phyloP scores from a whole-genome alignment of 2,113 vertebrate species.

The Ariopsis seemanni region DNA sequence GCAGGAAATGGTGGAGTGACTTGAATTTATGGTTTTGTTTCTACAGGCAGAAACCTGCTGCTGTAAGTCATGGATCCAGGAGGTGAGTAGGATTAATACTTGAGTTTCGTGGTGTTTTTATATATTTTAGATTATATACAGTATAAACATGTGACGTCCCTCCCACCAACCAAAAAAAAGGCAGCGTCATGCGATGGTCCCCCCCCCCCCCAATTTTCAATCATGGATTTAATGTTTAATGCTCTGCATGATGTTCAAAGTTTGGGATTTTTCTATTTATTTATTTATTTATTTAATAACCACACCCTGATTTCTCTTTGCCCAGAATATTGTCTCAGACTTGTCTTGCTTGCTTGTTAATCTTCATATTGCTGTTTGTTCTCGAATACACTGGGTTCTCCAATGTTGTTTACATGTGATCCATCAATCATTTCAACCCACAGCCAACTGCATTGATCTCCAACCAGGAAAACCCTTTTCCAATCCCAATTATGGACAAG shows the following conservation, averaged over 20 bases:
- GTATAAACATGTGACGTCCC: no score
- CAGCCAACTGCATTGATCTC: slow-evolving; percentile 1
- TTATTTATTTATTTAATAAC: not conserved
- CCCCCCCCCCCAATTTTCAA: not conserved
- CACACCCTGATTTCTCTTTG: not conserved
- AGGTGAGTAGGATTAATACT: not conserved
- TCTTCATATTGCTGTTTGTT: not conserved
- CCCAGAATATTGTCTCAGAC: not conserved
- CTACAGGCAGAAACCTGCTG: not conserved
- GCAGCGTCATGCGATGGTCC: no score
- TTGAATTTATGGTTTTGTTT: not conserved
- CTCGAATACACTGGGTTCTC: not conserved
- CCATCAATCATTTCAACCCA: not conserved
- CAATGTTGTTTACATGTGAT: not conserved
- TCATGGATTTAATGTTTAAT: not conserved
- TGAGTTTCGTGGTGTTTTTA: not conserved
- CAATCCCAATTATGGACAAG: slow-evolving; percentile 9
- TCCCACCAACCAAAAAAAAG: not conserved
- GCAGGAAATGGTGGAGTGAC: not conserved
- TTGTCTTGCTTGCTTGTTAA: not conserved
- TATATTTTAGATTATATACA: not conserved
- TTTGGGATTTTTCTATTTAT: not conserved
- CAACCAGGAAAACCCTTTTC: slow-evolving; percentile 37
- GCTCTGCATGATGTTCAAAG: not conserved
- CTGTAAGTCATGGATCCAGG: not conserved